Evolutionary conservation across 2,888 invertebrate genomes (phyloP), one percentile per base, ranked within the genome.

Genomic region (Mesorhabditis sp.): DNA sequence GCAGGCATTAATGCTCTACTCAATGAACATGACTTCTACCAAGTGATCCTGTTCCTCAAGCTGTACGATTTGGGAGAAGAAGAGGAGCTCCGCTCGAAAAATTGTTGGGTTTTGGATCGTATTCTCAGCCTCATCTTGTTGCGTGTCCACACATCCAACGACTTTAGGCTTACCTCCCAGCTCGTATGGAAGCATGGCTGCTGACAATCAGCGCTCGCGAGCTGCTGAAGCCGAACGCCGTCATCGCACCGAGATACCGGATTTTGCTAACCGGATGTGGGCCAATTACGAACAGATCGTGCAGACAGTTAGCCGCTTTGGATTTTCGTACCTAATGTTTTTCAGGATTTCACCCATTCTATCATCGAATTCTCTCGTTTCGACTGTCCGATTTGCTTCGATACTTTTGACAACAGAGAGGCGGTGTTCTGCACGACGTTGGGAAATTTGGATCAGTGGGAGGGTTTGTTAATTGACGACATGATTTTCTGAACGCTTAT

Each of bases 331-430:
- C 7, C 58, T 13, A 50, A 50, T 50, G n/a, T 50, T 50, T 50
- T 50, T 50, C n/a, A 50, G 58, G 58, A 50, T 50, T 50, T 13
- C 58, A 50, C 58, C 7, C 10, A 50, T 13, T 10, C 10, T 50
- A 13, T 13, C n/a, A 10, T 50, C 7, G n/a, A 50, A 50, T 13
- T 50, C 10, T 13, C 58, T 50, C 58, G 58, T n/a, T 50, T 50
- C 58, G 58, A 50, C n/a, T 50, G 58, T 50, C 58, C 58, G n/a
- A n/a, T 50, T 50, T 50, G 58, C 58, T 50, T 50, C n/a, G 58
- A 50, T 50, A 50, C 58, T 13, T 50, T 50, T n/a, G 10, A 10
- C 58, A n/a, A 50, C 7, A 50, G 10, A 50, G 58, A 50, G 7
- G 58, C 58, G 10, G n/a, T 50, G 10, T 50, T 50, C n/a, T 50